Evolutionary conservation across 2,113 vertebrate genomes (phyloP), one percentile per base, ranked within the genome.

Genomic region (Malurus alboscapulatus): DNA sequence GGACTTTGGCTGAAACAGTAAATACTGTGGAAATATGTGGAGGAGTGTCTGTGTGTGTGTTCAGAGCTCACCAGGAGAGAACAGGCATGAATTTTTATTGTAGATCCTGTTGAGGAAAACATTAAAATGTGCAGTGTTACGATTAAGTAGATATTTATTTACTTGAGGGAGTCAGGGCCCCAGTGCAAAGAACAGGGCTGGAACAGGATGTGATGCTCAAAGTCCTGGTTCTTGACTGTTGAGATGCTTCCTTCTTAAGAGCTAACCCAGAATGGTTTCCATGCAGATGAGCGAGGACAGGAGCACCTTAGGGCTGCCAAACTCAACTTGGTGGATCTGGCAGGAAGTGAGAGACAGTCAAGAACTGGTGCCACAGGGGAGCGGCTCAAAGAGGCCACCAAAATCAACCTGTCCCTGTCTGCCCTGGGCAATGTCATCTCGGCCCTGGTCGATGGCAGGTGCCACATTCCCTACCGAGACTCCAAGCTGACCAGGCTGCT

Each of bases 391-490:
- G 98, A 99, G 73, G 98, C 98, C 96, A 98, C 98, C 68, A 99
- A 99, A 97, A 99, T 99, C 97, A 99, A 98, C 97, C 97, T 99
- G 34, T 99, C 99, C 3, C 98, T 99, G 67, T 99, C 98, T 0
- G 98, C 98, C 1, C 96, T 99, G 96, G 98, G 99, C 59, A 99
- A 99, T 0, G 98, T 99, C 96, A 99, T 99, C 97, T 99, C 98
- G 0, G 99, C 98, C 3, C 97, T 99, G 93, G 98, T 98, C 17
- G 98, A 98, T 1, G 98, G 98, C 12, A 98, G 98, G 84, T 98
- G 98, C 74, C 98, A 99, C 89, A 94, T 99, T 74, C 99, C 98
- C 44, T 99, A 98, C 97, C 78, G 98, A 5, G 99, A 99, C 97
- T 99, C 99, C 9, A 99, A 99, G 94, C 98, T 99, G 75, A 99